A percentile compares a stretch with the other conserved stretches of the same genome.
phyloP scores from a whole-genome alignment of 2,888 invertebrate genomes.

The Amblyjoppa proteus region DNA sequence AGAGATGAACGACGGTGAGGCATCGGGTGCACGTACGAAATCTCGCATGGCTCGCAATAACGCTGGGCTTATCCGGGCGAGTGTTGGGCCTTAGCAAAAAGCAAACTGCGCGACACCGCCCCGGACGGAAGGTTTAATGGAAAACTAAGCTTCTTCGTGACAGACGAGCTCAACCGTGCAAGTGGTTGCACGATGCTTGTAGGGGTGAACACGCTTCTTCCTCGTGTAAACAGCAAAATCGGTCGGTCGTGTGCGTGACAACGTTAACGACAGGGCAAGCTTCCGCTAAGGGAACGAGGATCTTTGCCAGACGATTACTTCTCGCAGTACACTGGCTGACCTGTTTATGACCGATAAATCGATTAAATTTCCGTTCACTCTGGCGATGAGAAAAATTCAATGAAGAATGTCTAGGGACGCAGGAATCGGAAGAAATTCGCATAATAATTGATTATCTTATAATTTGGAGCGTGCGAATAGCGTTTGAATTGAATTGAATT shows the following conservation, averaged over 20 bases:
- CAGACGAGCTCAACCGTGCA: constrained; percentile 15
- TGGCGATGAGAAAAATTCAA: background rate
- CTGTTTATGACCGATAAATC: background rate
- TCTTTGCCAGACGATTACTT: constrained; percentile 35
- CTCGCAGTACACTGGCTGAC: constrained; percentile 8
- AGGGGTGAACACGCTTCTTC: background rate
- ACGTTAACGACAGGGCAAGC: constrained; percentile 54
- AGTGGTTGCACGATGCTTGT: constrained; percentile 28
- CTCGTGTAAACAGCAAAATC: constrained; percentile 20
- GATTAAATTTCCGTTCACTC: background rate
- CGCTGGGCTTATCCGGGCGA: constrained; percentile 56
- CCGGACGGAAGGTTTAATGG: constrained; percentile 69
- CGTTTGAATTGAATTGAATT: too few relatives aligned
- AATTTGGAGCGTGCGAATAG: background rate
- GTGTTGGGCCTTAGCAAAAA: constrained; percentile 55
- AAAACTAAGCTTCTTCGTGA: constrained; percentile 71
- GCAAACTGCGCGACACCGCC: constrained; percentile 58
- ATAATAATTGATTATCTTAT: background rate
- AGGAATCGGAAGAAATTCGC: background rate
- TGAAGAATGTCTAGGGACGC: background rate
- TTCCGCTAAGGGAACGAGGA: constrained; percentile 25
- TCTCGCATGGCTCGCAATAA: constrained; percentile 58
- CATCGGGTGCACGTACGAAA: constrained; percentile 30
- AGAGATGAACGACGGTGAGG: background rate
- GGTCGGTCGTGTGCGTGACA: constrained; percentile 17